Conservation (phyloP, 2,797 vertebrate species). For the Pampus argenteus region DNA sequence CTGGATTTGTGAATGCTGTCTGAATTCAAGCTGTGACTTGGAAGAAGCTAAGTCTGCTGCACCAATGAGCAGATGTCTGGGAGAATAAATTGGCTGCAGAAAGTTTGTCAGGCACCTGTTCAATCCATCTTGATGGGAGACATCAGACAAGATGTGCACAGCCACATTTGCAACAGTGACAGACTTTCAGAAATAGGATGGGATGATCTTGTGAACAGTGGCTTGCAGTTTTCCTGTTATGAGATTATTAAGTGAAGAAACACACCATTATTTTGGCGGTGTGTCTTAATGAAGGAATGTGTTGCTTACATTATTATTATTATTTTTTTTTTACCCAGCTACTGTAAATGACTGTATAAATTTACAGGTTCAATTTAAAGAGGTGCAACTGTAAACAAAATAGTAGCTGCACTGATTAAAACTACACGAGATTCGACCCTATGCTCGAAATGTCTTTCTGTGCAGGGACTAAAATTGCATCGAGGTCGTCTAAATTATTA, state of each 20-base stretch:
- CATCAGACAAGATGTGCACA: conserved; percentile 57
- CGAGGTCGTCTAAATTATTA: neutral
- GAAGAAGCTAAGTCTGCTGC: conserved; percentile 58
- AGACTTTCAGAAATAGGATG: conserved; percentile 34
- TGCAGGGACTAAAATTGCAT: neutral
- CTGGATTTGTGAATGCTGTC: conserved; percentile 50
- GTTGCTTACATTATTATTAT: too few relatives aligned
- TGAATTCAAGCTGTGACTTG: conserved; percentile 56
- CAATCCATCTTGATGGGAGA: conserved; percentile 61
- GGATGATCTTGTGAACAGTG: conserved; percentile 33
- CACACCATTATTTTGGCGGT: neutral
- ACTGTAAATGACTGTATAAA: too few relatives aligned
- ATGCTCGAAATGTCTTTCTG: neutral
- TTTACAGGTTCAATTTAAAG: too few relatives aligned
- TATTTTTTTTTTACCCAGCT: too few relatives aligned
- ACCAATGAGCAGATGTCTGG: conserved; percentile 71
- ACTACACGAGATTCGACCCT: neutral
- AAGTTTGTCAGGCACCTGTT: conserved; percentile 75
- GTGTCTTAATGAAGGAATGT: neutral
- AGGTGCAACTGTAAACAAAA: conserved; percentile 32
- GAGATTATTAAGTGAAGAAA: conserved; percentile 35
- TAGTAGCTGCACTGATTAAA: neutral
- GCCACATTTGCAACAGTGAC: conserved; percentile 56
- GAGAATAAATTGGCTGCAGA: conserved; percentile 71
- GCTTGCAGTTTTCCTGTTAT: conserved; percentile 13